Base-by-base conservation (phyloP, 2,888 invertebrate species). In the Phytoseiulus persimilis region DNA sequence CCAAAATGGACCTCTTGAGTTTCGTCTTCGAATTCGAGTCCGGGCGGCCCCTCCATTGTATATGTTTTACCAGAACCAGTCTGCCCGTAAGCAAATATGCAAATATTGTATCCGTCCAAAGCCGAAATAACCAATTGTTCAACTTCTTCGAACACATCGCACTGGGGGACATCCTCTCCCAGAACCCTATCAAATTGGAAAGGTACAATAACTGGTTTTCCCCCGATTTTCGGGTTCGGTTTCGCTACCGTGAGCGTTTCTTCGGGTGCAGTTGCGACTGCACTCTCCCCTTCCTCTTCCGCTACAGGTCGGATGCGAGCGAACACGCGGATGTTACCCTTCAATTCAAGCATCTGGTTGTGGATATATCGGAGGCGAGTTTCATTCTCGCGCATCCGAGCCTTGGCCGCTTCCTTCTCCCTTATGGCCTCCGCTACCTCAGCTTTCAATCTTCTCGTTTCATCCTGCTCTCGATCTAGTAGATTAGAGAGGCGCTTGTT, bases 171-270 rank as follows among this genome's bases (percentile, higher is more conserved):
- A 90, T 94, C 94, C 0, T 95, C 95, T 90, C 95, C 94, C 92
- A 97, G 97, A 83, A 97, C 96, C 91, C 95, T 95, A 93, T 97
- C 97, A 93, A 97, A 97, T 0, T 94, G 93, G 92, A 97, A 97
- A 89, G 33, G 87, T 14, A 87, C 87, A 0, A 31, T 28, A 23
- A 87, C 33, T 31, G 87, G 87, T 23, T 87, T 84, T 39, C 87
- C 87, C 2, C 87, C 87, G 45, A 31, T 23, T 87, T 87, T 87
- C 87, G 31, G 32, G 33, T 87, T 87, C 1, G 87, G 32, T 33
- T 87, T 87, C 0, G 87, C 87, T 0, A 87, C 87, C 11, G 87
- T 87, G 5, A 87, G 87, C 5, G 87, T 87, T 33, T 87, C 87
- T 33, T 87, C 87, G n/a, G 87, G 87, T 5, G 87, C 87, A 1